Base-by-base conservation (phyloP, 2,888 invertebrate genomes). In the Mythimna impura region DNA sequence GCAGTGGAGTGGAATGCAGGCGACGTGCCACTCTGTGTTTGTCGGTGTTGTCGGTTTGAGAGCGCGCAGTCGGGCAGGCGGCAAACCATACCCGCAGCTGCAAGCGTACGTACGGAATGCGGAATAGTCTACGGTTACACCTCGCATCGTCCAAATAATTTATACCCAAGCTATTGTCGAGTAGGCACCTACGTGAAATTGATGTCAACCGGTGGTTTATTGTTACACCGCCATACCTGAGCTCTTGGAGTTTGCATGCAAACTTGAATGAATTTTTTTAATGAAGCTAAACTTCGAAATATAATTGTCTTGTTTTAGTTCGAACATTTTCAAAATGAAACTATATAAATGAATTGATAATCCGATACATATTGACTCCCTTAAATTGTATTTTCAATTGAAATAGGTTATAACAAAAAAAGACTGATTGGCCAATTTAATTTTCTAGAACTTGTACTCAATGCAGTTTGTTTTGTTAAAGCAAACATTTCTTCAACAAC, bases 1-100 rank as follows among this genome's bases (percentile, higher is more conserved):
- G 91, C 89, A 89, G 86, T 87, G 87, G 88, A 90, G 91, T 92
- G 93, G 93, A 94, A 94, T 94, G 93, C 92, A 90, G 90, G 87
- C 90, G 88, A 90, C 90, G 89, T 89, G 91, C 91, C 90, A 88
- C 86, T 89, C 89, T 86, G 86, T 88, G 88, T 88, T 90, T 92
- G 90, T 90, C 90, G 89, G 85, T 88, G 91, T 86, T 87, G 89
- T 90, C 89, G 91, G 92, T 90, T 88, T 78, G 88, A 87, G 89
- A 89, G 89, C 89, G 91, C 86, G 90, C 90, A 47, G 47, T 14
- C 47, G 47, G 47, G 17, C 36, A 89, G 89, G 91, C 92, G 91
- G 91, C 89, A 89, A 92, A 90, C 93, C 91, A 87, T 88, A 86
- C 91, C 89, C 90, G 87, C 90, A 90, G 89, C 89, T 88, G 90